phyloP scores from a whole-genome alignment of 2,888 invertebrate genomes.

The Epistrophella euchroma region DNA sequence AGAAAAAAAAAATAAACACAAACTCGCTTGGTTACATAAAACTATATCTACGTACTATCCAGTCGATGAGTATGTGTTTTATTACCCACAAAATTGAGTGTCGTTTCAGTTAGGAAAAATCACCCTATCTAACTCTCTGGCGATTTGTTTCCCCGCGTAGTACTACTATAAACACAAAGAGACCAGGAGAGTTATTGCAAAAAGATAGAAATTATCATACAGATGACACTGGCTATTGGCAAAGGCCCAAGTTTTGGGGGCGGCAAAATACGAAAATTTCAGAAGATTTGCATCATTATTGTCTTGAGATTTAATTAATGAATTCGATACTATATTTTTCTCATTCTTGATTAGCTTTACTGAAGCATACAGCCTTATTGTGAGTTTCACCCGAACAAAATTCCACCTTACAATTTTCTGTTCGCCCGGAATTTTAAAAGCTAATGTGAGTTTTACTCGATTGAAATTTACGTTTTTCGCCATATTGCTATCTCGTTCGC shows the following conservation, averaged over 20 bases:
- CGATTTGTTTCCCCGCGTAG: constrained; percentile 66
- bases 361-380: no score
- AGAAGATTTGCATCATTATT: not conserved
- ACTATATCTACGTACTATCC: constrained; percentile 60
- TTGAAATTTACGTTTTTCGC: no score
- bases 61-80: constrained; percentile 73
- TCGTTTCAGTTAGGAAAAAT: constrained; percentile 75
- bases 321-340: no score
- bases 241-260: not conserved
- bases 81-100: constrained; percentile 75
- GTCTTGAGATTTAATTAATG: not conserved
- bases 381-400: no score
- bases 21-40: constrained; percentile 70
- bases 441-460: no score
- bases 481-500: no score
- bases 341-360: no score
- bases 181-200: constrained; percentile 47
- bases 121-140: constrained; percentile 68
- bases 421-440: no score
- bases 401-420: no score
- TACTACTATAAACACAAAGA: constrained; percentile 53
- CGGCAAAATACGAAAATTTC: not conserved
- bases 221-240: not conserved
- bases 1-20: constrained; percentile 37
- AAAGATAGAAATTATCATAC: not conserved